These are phyloP conservation scores for Ploceus nigricollis DNA, from an alignment of 2,113 vertebrate species.

Conservation along the genomic window DNA sequence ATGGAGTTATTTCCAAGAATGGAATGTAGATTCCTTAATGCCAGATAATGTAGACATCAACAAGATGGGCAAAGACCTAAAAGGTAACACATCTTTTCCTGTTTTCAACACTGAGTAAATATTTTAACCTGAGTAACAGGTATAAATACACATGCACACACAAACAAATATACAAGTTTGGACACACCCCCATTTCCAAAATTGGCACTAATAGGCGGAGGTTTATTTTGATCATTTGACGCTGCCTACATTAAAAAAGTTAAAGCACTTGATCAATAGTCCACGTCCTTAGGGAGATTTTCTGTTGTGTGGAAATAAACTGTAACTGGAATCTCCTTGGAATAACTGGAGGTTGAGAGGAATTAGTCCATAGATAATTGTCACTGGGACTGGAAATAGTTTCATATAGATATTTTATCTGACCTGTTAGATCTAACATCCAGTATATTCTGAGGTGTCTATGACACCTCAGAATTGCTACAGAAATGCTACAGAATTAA, in stretches of 20 bases:
- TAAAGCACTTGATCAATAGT: not conserved
- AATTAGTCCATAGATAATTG: not conserved
- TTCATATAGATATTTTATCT: fast-evolving
- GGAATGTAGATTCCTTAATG: slow-evolving; percentile 64
- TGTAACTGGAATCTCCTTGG: not conserved
- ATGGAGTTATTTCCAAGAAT: not conserved
- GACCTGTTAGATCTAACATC: not conserved
- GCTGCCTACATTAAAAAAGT: not conserved
- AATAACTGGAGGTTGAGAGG: not conserved
- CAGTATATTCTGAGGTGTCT: not conserved
- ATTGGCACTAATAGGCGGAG: not conserved
- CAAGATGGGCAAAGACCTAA: slow-evolving; percentile 84
- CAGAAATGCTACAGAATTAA: not conserved
- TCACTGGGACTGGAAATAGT: not conserved
- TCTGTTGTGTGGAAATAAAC: not conserved
- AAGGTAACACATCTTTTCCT: slow-evolving; percentile 73
- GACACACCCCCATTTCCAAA: not conserved
- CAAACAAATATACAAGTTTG: not conserved
- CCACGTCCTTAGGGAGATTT: not conserved
- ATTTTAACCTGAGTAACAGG: not conserved
- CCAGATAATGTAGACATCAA: slow-evolving; percentile 81
- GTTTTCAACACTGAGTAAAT: not conserved
- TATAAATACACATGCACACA: not conserved
- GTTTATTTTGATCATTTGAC: not conserved
- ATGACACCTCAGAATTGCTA: too few species aligned